Conservation (phyloP, 1,140 invertebrate genomes). For the Tachypleus tridentatus region DNA sequence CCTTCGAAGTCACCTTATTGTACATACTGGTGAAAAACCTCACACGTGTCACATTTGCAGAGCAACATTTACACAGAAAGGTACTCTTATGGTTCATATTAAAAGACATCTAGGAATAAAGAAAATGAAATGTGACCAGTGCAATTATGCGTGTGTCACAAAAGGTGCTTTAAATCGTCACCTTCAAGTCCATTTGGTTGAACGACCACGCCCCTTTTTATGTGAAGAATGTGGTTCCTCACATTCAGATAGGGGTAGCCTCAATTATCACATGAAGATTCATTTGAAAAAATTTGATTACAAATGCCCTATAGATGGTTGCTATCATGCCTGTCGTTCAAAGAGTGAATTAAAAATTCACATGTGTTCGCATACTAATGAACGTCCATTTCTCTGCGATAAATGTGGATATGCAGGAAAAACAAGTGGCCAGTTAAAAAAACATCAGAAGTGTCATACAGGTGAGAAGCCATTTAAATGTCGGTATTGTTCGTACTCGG, state of each 20-base stretch:
- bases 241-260: conserved; percentile 36
- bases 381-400: conserved; percentile 45
- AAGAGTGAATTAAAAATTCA: conserved; percentile 40
- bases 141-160: conserved; percentile 34
- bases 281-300: conserved; percentile 43
- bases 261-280: conserved; percentile 47
- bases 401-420: conserved; percentile 50
- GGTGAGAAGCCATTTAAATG: conserved; percentile 23
- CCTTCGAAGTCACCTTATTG: conserved; percentile 8
- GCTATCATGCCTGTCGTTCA: conserved; percentile 38
- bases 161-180: conserved; percentile 27
- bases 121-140: conserved; percentile 36
- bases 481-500: conserved; percentile 38
- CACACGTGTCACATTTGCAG: conserved; percentile 31
- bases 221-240: conserved; percentile 46
- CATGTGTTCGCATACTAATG: conserved; percentile 32
- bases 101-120: conserved; percentile 36
- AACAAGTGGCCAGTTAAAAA: conserved; percentile 41
- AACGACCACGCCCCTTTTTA: conserved; percentile 29
- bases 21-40: conserved; percentile 19
- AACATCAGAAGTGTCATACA: conserved; percentile 20
- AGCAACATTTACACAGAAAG: conserved; percentile 43
- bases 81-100: conserved; percentile 28
- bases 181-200: conserved; percentile 23
- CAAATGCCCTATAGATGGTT: conserved; percentile 42